Evolutionary conservation across 2,113 vertebrate genomes (phyloP).

Genomic region (Neolamprologus cancellatus): DNA sequence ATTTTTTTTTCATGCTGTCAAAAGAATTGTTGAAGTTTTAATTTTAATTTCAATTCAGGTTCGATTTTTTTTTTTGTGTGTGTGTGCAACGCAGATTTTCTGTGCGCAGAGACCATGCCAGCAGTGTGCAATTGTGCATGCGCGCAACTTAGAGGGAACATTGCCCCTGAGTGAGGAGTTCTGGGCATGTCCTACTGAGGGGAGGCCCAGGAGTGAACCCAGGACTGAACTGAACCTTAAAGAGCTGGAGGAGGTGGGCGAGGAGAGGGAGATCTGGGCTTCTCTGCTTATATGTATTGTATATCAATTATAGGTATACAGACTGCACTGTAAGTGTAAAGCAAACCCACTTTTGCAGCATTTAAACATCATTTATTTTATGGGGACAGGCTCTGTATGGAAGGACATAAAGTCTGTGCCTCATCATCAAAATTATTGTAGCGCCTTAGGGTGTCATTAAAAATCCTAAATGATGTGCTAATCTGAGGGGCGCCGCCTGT

Average conservation of each 20-base stretch:
- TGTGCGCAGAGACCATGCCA: neutral
- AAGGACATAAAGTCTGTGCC: neutral
- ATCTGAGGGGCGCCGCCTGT: conserved; percentile 15
- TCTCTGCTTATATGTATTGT: neutral
- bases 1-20: no score
- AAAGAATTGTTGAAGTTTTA: neutral
- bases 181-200: neutral
- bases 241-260: neutral
- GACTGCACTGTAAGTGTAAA: neutral
- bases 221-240: neutral
- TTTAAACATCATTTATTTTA: neutral
- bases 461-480: conserved; percentile 52
- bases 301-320: neutral
- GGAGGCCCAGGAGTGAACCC: neutral
- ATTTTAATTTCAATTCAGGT: neutral
- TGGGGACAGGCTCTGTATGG: neutral
- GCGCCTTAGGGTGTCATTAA: conserved; percentile 26
- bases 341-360: neutral
- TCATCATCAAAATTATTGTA: neutral
- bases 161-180: neutral
- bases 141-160: rapidly evolving
- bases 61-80: rapidly evolving
- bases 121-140: neutral
- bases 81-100: neutral
- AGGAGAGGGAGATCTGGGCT: neutral